These are phyloP conservation scores for Xestobium rufovillosum DNA, from an alignment of 2,888 invertebrate species.

Conservation along the genomic window DNA sequence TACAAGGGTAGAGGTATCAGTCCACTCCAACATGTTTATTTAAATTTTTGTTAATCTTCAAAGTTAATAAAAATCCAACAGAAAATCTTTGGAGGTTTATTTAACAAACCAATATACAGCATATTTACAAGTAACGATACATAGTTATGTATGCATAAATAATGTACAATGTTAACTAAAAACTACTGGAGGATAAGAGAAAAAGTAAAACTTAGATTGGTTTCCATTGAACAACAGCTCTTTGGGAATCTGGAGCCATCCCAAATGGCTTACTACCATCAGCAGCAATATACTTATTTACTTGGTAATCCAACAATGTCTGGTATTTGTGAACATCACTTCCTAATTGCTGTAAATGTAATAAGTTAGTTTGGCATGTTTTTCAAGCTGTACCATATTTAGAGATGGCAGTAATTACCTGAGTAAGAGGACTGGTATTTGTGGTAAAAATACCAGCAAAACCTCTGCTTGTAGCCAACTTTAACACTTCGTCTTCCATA, in stretches of 20 bases:
- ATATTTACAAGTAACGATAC: too few species aligned
- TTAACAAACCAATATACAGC: too few species aligned
- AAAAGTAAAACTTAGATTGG: conserved; percentile 36
- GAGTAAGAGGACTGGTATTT: conserved; percentile 82
- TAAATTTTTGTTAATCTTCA: too few species aligned
- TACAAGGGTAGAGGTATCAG: too few species aligned
- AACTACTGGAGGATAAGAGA: too few species aligned
- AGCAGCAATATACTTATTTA: conserved; percentile 66
- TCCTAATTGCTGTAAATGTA: conserved; percentile 66
- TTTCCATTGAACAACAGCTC: conserved; percentile 76
- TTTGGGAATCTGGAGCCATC: conserved; percentile 66
- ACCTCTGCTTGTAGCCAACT: conserved; percentile 54
- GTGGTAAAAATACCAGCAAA: conserved; percentile 77
- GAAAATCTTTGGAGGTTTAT: too few species aligned
- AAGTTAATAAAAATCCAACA: too few species aligned
- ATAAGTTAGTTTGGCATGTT: neutral
- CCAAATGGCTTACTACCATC: conserved; percentile 69
- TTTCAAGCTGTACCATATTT: neutral
- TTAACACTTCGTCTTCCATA: conserved; percentile 68
- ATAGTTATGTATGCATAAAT: too few species aligned
- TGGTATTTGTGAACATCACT: conserved; percentile 71
- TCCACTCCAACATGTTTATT: too few species aligned
- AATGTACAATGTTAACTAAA: too few species aligned
- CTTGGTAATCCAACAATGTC: conserved; percentile 69
- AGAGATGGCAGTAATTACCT: conserved; percentile 47